These are phyloP conservation scores for Ornithoptera alexandrae DNA, from an alignment of 2,888 invertebrate genomes.

Conservation along the genomic window DNA sequence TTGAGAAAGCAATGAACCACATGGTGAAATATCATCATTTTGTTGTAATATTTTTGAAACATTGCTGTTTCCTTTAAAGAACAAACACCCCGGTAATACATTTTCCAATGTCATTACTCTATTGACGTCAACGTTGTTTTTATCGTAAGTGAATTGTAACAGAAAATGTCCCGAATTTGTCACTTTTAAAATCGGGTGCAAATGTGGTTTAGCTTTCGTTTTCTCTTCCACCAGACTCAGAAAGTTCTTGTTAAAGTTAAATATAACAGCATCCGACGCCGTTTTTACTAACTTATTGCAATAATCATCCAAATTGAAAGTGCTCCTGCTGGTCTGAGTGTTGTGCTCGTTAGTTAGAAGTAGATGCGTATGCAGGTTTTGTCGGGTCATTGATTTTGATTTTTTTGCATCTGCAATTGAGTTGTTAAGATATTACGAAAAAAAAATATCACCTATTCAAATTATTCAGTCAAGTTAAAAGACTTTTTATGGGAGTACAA, in stretches of 20 bases:
- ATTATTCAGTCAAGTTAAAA: not conserved
- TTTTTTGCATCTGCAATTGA: constrained; percentile 55
- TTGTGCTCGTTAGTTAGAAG: constrained; percentile 13
- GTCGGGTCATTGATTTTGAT: constrained; percentile 41
- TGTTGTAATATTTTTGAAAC: constrained; percentile 4
- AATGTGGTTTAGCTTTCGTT: constrained; percentile 36
- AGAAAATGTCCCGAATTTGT: constrained; percentile 41
- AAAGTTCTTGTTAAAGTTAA: constrained; percentile 47
- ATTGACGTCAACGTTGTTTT: constrained; percentile 8
- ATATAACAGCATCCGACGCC: constrained; percentile 42
- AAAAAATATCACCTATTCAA: not conserved
- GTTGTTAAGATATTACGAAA: constrained; percentile 20
- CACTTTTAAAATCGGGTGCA: constrained; percentile 39
- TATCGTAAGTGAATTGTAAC: constrained; percentile 39
- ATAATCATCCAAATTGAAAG: constrained; percentile 26
- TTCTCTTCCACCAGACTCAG: constrained; percentile 44
- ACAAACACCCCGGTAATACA: constrained; percentile 37
- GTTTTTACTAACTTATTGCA: constrained; percentile 40
- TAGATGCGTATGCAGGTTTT: constrained; percentile 19
- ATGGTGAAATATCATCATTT: not conserved
- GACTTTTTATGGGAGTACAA: constrained; percentile 62
- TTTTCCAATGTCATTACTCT: constrained; percentile 21
- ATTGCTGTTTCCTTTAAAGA: constrained; percentile 24
- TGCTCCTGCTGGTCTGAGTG: constrained; percentile 6
- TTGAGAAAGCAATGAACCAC: not conserved